A percentile compares a stretch with the other conserved stretches of the same genome.
phyloP scores from a whole-genome alignment of 2,888 invertebrate species.

The Volucella zonaria region DNA sequence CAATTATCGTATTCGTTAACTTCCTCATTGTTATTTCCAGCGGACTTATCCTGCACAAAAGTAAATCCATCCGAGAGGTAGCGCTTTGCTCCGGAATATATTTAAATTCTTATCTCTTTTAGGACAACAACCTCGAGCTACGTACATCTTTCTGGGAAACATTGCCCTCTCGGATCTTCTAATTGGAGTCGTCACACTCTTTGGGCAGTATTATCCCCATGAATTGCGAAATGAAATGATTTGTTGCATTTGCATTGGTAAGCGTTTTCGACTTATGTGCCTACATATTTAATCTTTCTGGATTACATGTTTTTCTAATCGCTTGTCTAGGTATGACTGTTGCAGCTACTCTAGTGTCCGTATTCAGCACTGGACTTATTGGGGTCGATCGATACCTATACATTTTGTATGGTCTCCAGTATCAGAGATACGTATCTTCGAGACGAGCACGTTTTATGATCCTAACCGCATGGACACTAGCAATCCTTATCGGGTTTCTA shows the following conservation, averaged over 20 bases:
- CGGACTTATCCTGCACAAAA: constrained; percentile 86
- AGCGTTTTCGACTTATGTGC: neutral
- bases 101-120: constrained; percentile 8
- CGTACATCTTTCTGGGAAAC: constrained; percentile 87
- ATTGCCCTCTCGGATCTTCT: constrained; percentile 86
- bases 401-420: constrained; percentile 86
- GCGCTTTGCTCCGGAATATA: neutral
- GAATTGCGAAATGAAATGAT: constrained; percentile 79
- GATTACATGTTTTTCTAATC: constrained; percentile 32
- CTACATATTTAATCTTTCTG: neutral
- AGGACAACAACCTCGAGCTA: constrained; percentile 86
- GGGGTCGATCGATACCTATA: constrained; percentile 87
- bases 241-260: constrained; percentile 83
- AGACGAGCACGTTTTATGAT: constrained; percentile 85
- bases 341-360: constrained; percentile 86
- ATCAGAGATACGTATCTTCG: constrained; percentile 85
- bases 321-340: constrained; percentile 84
- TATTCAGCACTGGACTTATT: constrained; percentile 86
- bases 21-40: constrained; percentile 87
- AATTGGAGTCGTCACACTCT: constrained; percentile 85
- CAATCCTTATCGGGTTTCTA: constrained; percentile 85
- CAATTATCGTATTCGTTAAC: constrained; percentile 85
- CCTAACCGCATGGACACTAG: constrained; percentile 84
- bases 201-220: constrained; percentile 83
- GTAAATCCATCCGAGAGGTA: constrained; percentile 80